Evolutionary conservation across 2,888 invertebrate species (phyloP), one percentile per base, ranked within the genome.

Genomic region (Drosophila villosipedis): DNA sequence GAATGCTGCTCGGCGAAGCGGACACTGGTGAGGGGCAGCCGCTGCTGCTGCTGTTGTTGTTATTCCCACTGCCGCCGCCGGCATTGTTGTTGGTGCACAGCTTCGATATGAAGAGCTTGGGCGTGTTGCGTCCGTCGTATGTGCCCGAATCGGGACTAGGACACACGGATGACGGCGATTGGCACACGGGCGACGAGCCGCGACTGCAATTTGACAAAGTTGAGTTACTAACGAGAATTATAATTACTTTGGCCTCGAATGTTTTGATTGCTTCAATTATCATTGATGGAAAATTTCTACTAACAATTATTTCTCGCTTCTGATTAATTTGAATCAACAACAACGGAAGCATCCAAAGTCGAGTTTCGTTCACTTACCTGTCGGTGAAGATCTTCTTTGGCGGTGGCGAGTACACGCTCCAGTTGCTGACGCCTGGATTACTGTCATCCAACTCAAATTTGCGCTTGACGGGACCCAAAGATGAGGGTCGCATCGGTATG

Each of bases 401-500:
- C 61, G 94, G 93, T 19, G 92, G 93, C 0, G 93, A 92, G 57
- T 93, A 93, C 16, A 92, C 81, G 68, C 91, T 92, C 92, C 92
- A 93, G 58, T 92, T 92, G 63, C 92, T 92, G 2, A 73, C 83
- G 10, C 79, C 78, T 28, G 86, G 83, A 52, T 70, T 82, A 64
- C 80, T 88, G 28, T 94, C 94, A 31, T 93, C 93, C 52, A 93
- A 69, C 62, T 94, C 94, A 63, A 93, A 94, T 78, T 93, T 93
- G 28, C 95, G 93, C 76, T 94, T 94, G 28, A 95, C 95, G 0
- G 96, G 96, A 58, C 96, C 96, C 89, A 97, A 94, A 74, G 95
- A 95, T 58, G 96, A 96, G 22, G 97, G 96, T 64, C 97, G 94
- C 94, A 97, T 95, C 16, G 97, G 96, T 84, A 98, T 98, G 0